These are phyloP conservation scores for Nasua narica DNA, from an alignment of 2,797 vertebrate genomes.

Conservation along the genomic window DNA sequence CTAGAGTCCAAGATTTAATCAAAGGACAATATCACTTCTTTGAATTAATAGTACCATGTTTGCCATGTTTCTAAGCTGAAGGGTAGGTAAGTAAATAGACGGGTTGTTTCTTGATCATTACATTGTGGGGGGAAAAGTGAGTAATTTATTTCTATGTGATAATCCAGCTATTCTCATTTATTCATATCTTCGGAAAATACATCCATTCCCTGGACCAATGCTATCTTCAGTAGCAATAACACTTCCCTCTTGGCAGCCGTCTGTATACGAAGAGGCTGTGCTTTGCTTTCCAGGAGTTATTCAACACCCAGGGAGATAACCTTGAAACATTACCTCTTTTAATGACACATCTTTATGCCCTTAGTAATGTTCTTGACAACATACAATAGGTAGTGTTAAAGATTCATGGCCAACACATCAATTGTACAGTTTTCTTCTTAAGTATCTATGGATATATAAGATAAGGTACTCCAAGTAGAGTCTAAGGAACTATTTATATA, in stretches of 20 bases:
- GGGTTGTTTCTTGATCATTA: neutral
- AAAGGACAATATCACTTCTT: neutral
- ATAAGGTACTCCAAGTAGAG: neutral
- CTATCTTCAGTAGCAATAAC: neutral
- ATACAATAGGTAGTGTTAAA: neutral
- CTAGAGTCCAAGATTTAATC: slow-evolving; percentile 11
- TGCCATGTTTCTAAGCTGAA: neutral
- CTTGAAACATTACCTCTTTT: neutral
- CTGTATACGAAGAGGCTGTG: neutral
- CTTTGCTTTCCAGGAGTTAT: neutral
- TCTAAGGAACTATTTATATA: slow-evolving; percentile 4
- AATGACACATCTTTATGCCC: slow-evolving; percentile 41
- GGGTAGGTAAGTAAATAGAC: neutral
- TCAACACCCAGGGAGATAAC: neutral
- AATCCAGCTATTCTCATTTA: neutral
- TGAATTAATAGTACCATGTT: neutral
- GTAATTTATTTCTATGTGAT: neutral
- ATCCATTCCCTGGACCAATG: neutral
- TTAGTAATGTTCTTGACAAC: slow-evolving; percentile 21
- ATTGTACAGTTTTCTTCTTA: slow-evolving; percentile 49
- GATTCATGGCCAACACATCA: slow-evolving; percentile 22
- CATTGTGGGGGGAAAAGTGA: neutral
- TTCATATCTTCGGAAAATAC: neutral
- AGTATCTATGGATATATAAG: slow-evolving; percentile 24
- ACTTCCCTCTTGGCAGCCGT: neutral